These are phyloP conservation scores for Cristatella mucedo DNA, from an alignment of 2,888 invertebrate genomes.

Conservation along the genomic window DNA sequence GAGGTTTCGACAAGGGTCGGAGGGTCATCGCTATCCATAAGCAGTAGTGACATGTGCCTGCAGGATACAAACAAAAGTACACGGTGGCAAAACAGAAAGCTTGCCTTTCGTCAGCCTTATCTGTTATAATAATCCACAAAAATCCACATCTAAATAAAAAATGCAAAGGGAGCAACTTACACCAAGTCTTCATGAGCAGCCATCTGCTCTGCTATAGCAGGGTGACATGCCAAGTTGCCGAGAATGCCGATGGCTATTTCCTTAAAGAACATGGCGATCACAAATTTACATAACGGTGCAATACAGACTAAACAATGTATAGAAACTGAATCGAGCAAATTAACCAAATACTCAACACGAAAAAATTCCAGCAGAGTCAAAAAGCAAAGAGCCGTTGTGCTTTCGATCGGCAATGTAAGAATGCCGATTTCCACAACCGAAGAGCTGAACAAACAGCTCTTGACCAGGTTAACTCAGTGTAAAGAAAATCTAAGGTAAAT, in stretches of 20 bases:
- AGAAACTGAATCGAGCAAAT: too few species aligned
- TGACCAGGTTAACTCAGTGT: too few species aligned
- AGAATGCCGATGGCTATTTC: slow-evolving; percentile 70
- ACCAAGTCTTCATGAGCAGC: slow-evolving; percentile 47
- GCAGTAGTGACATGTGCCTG: slow-evolving; percentile 20
- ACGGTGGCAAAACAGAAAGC: too few species aligned
- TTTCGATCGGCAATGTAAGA: too few species aligned
- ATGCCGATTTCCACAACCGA: too few species aligned
- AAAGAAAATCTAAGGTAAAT: too few species aligned
- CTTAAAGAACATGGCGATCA: slow-evolving; percentile 27
- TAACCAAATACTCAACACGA: too few species aligned
- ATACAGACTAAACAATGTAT: too few species aligned
- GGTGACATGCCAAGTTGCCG: slow-evolving; percentile 62
- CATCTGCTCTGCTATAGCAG: slow-evolving; percentile 46
- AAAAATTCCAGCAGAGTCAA: too few species aligned
- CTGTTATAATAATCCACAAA: not conserved
- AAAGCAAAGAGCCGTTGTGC: too few species aligned
- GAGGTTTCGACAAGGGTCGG: slow-evolving; percentile 51
- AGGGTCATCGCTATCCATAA: slow-evolving; percentile 44
- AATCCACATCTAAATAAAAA: slow-evolving; percentile 21
- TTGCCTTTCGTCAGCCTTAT: not conserved
- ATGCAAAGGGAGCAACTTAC: slow-evolving; percentile 41
- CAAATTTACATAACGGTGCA: not conserved
- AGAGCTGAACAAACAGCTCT: too few species aligned
- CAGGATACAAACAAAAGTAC: slow-evolving; percentile 11